Percentiles rank a stretch among this genome's conserved stretches.
phyloP scores from a whole-genome alignment of 2,797 vertebrate genomes.

The Microctenopoma stevenorrisi region DNA sequence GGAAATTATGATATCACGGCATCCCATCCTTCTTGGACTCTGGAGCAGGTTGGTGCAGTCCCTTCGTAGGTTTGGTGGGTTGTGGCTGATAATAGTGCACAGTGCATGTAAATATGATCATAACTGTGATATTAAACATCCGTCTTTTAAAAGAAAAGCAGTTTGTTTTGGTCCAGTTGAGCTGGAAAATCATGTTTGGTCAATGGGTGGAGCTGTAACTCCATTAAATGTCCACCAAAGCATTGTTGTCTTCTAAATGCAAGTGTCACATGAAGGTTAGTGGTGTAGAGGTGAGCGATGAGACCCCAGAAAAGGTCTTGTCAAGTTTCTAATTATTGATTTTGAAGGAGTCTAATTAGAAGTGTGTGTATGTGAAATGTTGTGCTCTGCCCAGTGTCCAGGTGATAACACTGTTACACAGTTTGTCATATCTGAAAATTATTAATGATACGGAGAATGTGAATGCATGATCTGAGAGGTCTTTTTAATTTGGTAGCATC shows the following conservation, averaged over 20 bases:
- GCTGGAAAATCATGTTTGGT: not conserved
- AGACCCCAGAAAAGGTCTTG: no score
- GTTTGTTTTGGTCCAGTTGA: not conserved
- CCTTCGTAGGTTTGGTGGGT: not conserved
- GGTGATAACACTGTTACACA: slow-evolving; percentile 1
- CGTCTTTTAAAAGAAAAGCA: not conserved
- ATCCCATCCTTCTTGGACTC: slow-evolving; percentile 91
- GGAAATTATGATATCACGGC: slow-evolving; percentile 94
- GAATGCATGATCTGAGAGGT: slow-evolving; percentile 7
- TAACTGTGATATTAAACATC: not conserved
- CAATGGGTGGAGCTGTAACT: not conserved
- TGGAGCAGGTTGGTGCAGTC: slow-evolving; percentile 88
- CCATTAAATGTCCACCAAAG: not conserved
- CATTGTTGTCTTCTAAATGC: no score
- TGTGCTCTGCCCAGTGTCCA: not conserved
- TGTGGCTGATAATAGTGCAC: not conserved
- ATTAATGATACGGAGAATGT: slow-evolving; percentile 1
- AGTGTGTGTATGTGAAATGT: not conserved
- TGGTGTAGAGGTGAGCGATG: not conserved
- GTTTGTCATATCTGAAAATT: not conserved
- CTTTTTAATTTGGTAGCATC: slow-evolving; percentile 22
- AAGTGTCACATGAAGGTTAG: no score
- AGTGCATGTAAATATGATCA: not conserved
- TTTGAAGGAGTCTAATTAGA: not conserved
- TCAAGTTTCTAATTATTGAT: slow-evolving; percentile 11